Evolutionary conservation across 2,888 invertebrate species (phyloP), one percentile per base, ranked within the genome.

Genomic region (Agrilus biguttatus): DNA sequence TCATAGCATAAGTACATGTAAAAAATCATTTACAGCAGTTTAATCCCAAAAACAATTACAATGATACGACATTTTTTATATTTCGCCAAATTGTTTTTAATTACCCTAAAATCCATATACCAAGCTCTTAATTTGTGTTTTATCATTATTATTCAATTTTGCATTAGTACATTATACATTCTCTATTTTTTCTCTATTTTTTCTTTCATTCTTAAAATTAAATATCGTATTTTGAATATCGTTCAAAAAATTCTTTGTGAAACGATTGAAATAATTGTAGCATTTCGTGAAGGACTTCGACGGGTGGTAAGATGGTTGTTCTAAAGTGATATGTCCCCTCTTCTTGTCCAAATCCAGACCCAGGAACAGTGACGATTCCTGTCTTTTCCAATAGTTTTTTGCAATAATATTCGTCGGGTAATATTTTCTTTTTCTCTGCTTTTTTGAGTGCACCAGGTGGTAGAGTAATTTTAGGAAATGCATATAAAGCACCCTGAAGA

Each of bases 401-500:
- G 33, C 89, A 90, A 67, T 93, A 96, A 67, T 86, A 89, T 0
- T 77, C 80, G 66, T 95, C 95, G 2, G 92, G 81, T 38, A 72
- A 63, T 66, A 79, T 71, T 21, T 77, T 75, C 32, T 70, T 72
- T 14, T 72, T 68, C 67, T 81, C 75, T 2, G 95, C 95, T 19
- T 79, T 83, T 50, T 74, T 76, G 35, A 89, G 68, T 3, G 91
- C 93, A 59, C 80, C 82, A 41, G 72, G 65, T 5, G 93, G 88
- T 42, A 96, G 59, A 21, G 71, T 68, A 44, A 95, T 70, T 55
- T 75, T 71, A 1, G 95, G 95, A 66, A 95, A 96, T 46, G 92
- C 92, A 65, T 95, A 96, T 95, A 96, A 93, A 8, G 95, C 91
- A 19, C 95, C 79, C 82, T 83, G 76, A 12, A 77, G 75, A 5